Conservation (phyloP, 2,797 vertebrate genomes). For the Crenichthys baileyi region DNA sequence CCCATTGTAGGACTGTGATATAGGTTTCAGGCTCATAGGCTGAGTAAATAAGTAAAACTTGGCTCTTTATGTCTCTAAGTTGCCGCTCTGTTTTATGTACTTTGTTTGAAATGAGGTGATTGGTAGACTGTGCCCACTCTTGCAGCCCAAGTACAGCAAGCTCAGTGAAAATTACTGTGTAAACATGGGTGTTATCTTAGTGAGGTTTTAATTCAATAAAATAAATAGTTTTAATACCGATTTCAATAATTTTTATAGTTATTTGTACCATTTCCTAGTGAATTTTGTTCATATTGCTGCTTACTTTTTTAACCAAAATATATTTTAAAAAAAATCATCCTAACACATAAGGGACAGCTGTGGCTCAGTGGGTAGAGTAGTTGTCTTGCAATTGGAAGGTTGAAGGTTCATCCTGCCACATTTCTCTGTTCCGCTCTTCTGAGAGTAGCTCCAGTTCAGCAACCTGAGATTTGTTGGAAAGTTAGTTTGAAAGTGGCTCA, state of each 20-base stretch:
- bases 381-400: no score
- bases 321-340: not conserved
- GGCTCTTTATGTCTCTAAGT: not conserved
- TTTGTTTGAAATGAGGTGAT: not conserved
- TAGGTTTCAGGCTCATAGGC: not conserved
- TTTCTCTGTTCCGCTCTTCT: not conserved
- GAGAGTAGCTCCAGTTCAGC: no score
- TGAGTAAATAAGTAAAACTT: not conserved
- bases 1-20: not conserved
- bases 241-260: not conserved
- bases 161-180: not conserved
- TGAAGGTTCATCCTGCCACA: not conserved
- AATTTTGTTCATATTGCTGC: not conserved
- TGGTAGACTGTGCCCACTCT: not conserved
- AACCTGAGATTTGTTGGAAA: no score
- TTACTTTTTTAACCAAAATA: not conserved
- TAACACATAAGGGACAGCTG: not conserved
- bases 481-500: no score
- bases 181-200: not conserved
- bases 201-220: not conserved
- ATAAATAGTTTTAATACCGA: not conserved
- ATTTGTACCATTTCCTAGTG: not conserved
- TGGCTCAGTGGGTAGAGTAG: not conserved
- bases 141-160: not conserved
- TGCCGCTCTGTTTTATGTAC: not conserved